Conservation (phyloP, 2,113 vertebrate species). For the Beaufortia kweichowensis region DNA sequence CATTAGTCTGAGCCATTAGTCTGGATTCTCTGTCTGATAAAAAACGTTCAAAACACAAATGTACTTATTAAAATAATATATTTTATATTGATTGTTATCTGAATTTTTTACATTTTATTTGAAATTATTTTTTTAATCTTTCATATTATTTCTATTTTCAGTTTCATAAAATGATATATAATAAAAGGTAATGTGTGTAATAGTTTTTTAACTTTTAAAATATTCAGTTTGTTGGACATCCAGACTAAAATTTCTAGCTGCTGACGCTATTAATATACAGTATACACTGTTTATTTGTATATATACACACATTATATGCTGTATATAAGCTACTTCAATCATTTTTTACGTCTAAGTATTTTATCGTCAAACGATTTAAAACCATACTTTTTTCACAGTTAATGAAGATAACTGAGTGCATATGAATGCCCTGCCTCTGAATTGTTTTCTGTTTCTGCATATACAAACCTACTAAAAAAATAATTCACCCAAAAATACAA, state of each 20-base stretch:
- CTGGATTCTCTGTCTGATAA: not conserved
- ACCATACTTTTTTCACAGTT: constrained; percentile 10
- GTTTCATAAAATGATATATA: too few species aligned
- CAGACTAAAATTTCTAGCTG: too few species aligned
- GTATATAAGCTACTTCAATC: too few species aligned
- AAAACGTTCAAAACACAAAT: not conserved
- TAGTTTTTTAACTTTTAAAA: too few species aligned
- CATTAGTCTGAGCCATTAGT: constrained; percentile 7
- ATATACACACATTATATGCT: too few species aligned
- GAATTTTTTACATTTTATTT: not conserved
- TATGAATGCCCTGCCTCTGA: not conserved
- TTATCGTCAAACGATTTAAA: constrained; percentile 25
- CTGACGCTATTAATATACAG: too few species aligned
- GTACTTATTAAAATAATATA: too few species aligned
- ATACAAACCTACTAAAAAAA: not conserved
- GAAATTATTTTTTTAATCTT: not conserved
- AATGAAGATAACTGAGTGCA: not conserved
- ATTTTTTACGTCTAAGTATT: constrained; percentile 10
- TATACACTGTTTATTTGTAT: too few species aligned
- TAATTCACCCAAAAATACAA: too few species aligned
- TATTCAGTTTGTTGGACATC: too few species aligned
- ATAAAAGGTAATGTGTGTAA: too few species aligned
- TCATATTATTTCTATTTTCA: not conserved
- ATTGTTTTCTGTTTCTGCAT: not conserved
- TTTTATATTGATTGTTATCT: constrained; percentile 1